Base-by-base conservation (phyloP, 2,113 vertebrate species). In the Patagioenas fasciata region DNA sequence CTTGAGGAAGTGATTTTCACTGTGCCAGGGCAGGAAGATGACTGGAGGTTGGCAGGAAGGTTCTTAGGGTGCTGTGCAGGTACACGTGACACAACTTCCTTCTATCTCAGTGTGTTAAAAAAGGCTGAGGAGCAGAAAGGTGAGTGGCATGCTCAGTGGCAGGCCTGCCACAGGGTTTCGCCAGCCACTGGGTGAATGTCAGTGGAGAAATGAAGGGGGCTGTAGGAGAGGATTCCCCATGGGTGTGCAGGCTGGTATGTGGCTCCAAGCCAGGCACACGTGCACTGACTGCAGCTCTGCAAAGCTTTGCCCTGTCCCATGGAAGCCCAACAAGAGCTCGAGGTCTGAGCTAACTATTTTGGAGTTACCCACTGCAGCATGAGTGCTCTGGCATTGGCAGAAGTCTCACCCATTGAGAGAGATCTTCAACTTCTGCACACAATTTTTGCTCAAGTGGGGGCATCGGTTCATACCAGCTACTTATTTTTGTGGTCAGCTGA, bases 41-140 rank as follows among this genome's bases (percentile, higher is more conserved):
- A 4, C 61, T 57, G 36, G 31, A 84, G 34, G 9, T 40, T 15
- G 38, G 42, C 65, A 47, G 47, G 9, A 40, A 62, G 51, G 48
- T 40, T 88, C 8, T 1, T 0, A 38, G 61, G 44, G 21, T n/a
- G 36, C 44, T 67, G 19, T 38, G 78, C 32, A 18, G 28, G 36
- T 31, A 36, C 28, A 20, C 0, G 0, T 31, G 1, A 0, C 57
- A 24, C 0, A 0, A 34, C 19, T 71, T 71, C 48, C 31, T 78
- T 57, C 10, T 66, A 18, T 32, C 53, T 80, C 88, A 72, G 42
- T 28, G 6, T 19, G 42, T 28, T 34, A 38, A 38, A 75, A 58
- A 79, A 34, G 28, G 29, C 53, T 67, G 65, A 85, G 66, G 26
- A 66, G 70, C 32, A 73, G 60, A 48, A 75, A 70, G 29, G 15